These are phyloP conservation scores for Pipistrellus nathusii DNA, from an alignment of 2,797 vertebrate genomes.

Conservation along the genomic window DNA sequence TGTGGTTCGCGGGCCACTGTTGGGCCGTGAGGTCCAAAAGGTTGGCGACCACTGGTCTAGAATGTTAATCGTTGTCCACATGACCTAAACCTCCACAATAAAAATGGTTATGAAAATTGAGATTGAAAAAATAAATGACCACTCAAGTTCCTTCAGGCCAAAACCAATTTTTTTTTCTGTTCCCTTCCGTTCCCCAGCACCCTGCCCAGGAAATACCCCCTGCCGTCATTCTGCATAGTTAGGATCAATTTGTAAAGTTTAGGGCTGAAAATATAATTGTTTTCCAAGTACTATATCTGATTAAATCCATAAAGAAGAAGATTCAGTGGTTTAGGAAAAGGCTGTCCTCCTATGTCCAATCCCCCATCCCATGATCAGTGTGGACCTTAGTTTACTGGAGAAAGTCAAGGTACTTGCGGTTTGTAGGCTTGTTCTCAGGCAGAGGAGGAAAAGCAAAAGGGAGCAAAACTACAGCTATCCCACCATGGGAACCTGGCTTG, in stretches of 20 bases:
- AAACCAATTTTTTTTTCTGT: not conserved
- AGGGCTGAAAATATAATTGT: not conserved
- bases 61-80: constrained; percentile 6
- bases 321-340: not conserved
- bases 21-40: no score
- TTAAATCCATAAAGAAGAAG: constrained; percentile 8
- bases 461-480: not conserved
- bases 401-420: not conserved
- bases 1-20: no score
- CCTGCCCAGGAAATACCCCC: not conserved
- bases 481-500: not conserved
- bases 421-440: not conserved
- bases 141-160: constrained; percentile 8
- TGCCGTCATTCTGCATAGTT: not conserved
- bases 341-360: not conserved
- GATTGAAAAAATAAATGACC: not conserved
- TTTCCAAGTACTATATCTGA: constrained; percentile 3
- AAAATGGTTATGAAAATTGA: constrained; percentile 54
- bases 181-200: not conserved
- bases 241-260: not conserved
- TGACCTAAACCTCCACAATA: not conserved
- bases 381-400: not conserved
- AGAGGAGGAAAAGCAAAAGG: not conserved
- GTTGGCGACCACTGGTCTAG: not conserved
- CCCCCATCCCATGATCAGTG: not conserved